These are phyloP conservation scores for Apodemia zela DNA, from an alignment of 2,888 invertebrate genomes.

Conservation along the genomic window DNA sequence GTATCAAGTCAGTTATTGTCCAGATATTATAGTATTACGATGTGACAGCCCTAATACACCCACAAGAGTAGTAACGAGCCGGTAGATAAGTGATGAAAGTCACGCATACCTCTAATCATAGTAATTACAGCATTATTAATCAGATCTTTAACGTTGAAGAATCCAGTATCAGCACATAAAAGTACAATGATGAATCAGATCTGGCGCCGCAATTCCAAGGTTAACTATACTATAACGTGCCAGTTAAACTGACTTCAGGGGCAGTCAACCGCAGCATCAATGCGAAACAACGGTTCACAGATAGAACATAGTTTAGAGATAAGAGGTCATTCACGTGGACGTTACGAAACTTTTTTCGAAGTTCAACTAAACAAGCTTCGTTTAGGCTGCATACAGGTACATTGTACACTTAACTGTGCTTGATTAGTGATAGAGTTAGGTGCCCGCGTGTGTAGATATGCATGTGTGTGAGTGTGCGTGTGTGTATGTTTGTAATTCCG, in stretches of 20 bases:
- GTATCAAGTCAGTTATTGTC: too few relatives aligned
- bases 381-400: background rate
- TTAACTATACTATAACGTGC: constrained; percentile 38
- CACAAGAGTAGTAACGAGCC: background rate
- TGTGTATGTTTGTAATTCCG: too few relatives aligned
- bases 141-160: background rate
- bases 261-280: constrained; percentile 45
- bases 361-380: background rate
- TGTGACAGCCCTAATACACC: background rate
- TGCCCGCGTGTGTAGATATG: too few relatives aligned
- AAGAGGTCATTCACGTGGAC: constrained; percentile 43
- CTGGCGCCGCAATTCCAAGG: constrained; percentile 30
- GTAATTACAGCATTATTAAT: background rate
- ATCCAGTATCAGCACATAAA: constrained; percentile 17
- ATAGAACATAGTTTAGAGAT: constrained; percentile 38
- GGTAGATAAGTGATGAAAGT: background rate
- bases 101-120: background rate
- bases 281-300: constrained; percentile 36
- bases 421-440: too few relatives aligned
- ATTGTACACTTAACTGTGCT: background rate
- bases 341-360: constrained; percentile 10
- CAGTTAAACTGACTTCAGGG: constrained; percentile 35
- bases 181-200: constrained; percentile 31
- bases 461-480: too few relatives aligned
- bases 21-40: background rate